A percentile compares a stretch with the other conserved stretches of the same genome.
These are phyloP conservation scores for Drosophila kokeensis DNA, from an alignment of 2,888 invertebrate species.

Conservation along the genomic window DNA sequence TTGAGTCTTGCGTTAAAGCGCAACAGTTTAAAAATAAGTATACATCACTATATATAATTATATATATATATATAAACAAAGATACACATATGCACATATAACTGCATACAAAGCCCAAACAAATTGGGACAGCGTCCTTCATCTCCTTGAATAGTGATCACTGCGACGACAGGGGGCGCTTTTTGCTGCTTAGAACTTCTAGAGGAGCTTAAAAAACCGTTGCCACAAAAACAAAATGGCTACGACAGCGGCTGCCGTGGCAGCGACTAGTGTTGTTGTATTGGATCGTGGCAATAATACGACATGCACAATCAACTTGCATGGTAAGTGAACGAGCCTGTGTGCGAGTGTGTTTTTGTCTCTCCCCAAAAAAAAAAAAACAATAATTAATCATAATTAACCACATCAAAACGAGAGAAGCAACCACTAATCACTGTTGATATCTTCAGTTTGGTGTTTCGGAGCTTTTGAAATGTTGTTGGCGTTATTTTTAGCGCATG, in stretches of 20 bases:
- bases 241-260: conserved; percentile 89
- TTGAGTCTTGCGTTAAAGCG: conserved; percentile 46
- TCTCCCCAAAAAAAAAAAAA: conserved; percentile 37
- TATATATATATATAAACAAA: background rate
- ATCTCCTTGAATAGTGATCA: conserved; percentile 16
- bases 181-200: background rate
- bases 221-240: conserved; percentile 71
- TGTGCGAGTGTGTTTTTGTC: conserved; percentile 13
- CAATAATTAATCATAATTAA: conserved; percentile 79
- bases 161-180: conserved; percentile 13
- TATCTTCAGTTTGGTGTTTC: conserved; percentile 48
- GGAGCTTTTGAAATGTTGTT: conserved; percentile 56
- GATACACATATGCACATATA: conserved; percentile 7
- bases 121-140: conserved; percentile 1
- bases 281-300: conserved; percentile 97
- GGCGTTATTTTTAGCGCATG: conserved; percentile 76
- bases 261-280: conserved; percentile 97
- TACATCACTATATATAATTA: background rate
- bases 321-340: conserved; percentile 89
- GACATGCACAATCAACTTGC: conserved; percentile 97
- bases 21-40: conserved; percentile 35
- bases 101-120: conserved; percentile 13
- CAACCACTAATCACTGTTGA: conserved; percentile 32
- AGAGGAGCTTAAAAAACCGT: conserved; percentile 54
- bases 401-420: conserved; percentile 38